phyloP scores from a whole-genome alignment of 2,888 invertebrate genomes.

The Rhingia campestris region DNA sequence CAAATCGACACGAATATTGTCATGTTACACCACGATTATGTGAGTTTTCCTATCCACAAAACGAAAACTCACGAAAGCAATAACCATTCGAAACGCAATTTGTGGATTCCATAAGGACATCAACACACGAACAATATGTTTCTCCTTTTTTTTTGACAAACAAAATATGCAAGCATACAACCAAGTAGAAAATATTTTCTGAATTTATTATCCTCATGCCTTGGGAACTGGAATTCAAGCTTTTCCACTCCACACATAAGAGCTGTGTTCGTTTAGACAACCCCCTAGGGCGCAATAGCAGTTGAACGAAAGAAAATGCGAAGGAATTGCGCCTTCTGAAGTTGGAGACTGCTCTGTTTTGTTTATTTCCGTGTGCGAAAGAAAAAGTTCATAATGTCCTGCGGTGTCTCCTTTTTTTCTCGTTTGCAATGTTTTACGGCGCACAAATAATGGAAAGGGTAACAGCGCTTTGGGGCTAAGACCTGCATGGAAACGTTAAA shows the following conservation, averaged over 20 bases:
- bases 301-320: slow-evolving; percentile 9
- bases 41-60: neutral
- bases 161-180: slow-evolving; percentile 1
- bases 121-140: neutral
- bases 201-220: slow-evolving; percentile 26
- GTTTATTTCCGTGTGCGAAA: slow-evolving; percentile 19
- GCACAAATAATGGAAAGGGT: slow-evolving; percentile 3
- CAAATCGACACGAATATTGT: slow-evolving; percentile 49
- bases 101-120: slow-evolving; percentile 12
- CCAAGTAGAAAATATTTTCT: slow-evolving; percentile 26
- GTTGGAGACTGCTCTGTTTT: slow-evolving; percentile 27
- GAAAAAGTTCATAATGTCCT: slow-evolving; percentile 49
- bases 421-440: slow-evolving; percentile 1
- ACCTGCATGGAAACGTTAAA: slow-evolving; percentile 46
- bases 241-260: slow-evolving; percentile 24
- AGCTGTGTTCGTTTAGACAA: slow-evolving; percentile 30
- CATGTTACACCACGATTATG: slow-evolving; percentile 37
- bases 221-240: slow-evolving; percentile 42
- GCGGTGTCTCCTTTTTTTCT: slow-evolving; percentile 32
- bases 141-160: slow-evolving; percentile 9
- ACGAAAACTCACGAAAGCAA: slow-evolving; percentile 16
- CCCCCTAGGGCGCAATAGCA: slow-evolving; percentile 41
- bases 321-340: slow-evolving; percentile 27
- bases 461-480: slow-evolving; percentile 40
- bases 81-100: slow-evolving; percentile 33